Evolutionary conservation across 2,797 vertebrate species (phyloP), one percentile per base, ranked within the genome.

Genomic region (Enteromius paludinosus): DNA sequence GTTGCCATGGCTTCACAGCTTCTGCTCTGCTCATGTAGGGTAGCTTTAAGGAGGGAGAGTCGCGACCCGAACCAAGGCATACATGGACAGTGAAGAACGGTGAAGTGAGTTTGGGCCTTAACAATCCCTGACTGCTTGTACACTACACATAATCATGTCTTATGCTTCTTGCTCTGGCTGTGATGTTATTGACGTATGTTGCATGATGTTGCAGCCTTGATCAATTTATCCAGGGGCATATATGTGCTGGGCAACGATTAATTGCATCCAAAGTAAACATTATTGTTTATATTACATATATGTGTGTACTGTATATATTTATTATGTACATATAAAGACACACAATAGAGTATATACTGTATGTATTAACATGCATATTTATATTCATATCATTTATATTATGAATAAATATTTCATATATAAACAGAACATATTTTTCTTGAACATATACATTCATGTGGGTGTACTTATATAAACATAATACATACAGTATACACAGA

Each of bases 21-120:
- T 92, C 62, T 94, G 92, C 90, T 95, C 85, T 95, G 91, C 92
- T 93, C 86, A 91, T 90, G 87, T 94, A 95, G 94, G 93, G 86
- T 92, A 93, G 91, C 87, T 93, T 93, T 93, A 88, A 92, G 89
- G 92, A 90, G 78, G 93, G 85, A 84, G 92, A 89, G 70, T 87
- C 84, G 28, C 89, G 83, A 79, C 86, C n/a, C 87, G 82, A 76
- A 41, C 74, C 41, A 14, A 7, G 82, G n/a, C 74, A 84, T 79
- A 90, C 89, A 68, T 94, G 94, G 95, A 94, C 86, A 77, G 2
- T 91, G 84, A 92, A 89, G 68, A 89, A 91, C 71, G 91, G 92
- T 83, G 88, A 94, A 81, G 94, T 96, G 92, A 94, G 94, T 92
- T 79, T 59, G 74, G 83, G 85, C 78, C 79, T 85, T 88, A 81